Evolutionary conservation across 2,797 vertebrate genomes (phyloP), one percentile per base, ranked within the genome.

Genomic region (Meda fulgida): DNA sequence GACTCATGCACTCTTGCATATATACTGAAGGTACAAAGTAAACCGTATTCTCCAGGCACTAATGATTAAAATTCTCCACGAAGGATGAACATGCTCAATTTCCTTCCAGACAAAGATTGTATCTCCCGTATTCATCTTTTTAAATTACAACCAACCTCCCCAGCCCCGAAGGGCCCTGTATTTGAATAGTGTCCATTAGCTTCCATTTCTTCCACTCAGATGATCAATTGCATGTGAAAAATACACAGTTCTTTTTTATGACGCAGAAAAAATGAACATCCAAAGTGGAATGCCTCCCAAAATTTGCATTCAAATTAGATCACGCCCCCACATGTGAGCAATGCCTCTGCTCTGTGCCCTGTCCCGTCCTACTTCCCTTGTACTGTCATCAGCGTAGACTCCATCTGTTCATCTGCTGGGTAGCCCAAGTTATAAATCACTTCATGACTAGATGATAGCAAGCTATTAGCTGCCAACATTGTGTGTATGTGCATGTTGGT

Each of bases 261-360:
- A 82, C 23, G 43, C 72, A 53, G 73, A 84, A 89, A 70, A 86
- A 89, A 89, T 66, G 46, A 38, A 80, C 58, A 65, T 53, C 69
- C 31, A 7, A 70, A 87, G 53, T 76, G 46, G 60, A 80, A 81
- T 80, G 76, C 60, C 69, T 82, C 73, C 76, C 43, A 60, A 79
- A 67, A 89, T 89, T 87, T 85, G 85, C 86, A 87, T 91, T 70
- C 83, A 87, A 88, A 91, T 89, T 53, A 86, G 78, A 89, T 89
- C 81, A 60, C 84, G 29, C 86, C 86, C 86, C 81, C 71, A 75
- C 75, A 72, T 85, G 60, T 40, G 80, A 86, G 80, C 85, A 83
- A 84, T 70, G 23, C 46, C 36, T 51, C 82, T 71, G 48, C 46
- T 51, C 53, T 38, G 26, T 65, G 63, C 29, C 26, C 11, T 71